phyloP scores from a whole-genome alignment of 2,797 vertebrate genomes.

The Graptemys geographica region DNA sequence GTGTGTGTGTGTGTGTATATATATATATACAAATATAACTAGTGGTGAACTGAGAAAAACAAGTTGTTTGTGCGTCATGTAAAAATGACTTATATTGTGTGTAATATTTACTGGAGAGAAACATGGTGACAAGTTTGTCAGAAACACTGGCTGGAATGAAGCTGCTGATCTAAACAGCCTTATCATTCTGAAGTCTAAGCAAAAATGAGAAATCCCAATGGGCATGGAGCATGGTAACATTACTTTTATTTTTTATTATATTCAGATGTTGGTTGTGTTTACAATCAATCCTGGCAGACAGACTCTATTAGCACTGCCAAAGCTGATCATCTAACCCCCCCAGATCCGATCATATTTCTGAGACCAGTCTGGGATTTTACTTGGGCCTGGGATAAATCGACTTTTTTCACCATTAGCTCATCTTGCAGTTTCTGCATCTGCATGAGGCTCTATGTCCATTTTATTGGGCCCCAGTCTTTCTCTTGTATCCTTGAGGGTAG shows the following conservation, averaged over 20 bases:
- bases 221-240: constrained; percentile 63
- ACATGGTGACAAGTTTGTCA: constrained; percentile 67
- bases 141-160: constrained; percentile 67
- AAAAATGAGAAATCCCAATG: constrained; percentile 54
- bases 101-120: constrained; percentile 73
- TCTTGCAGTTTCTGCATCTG: not conserved
- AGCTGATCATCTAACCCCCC: constrained; percentile 48
- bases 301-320: constrained; percentile 49
- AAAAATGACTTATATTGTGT: constrained; percentile 37
- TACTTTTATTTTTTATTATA: constrained; percentile 65
- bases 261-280: constrained; percentile 68
- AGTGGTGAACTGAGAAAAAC: constrained; percentile 64
- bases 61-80: constrained; percentile 51
- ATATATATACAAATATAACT: constrained; percentile 46
- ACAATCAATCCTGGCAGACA: constrained; percentile 63
- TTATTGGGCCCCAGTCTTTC: not conserved
- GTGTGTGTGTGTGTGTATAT: not conserved
- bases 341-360: constrained; percentile 55
- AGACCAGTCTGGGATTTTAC: constrained; percentile 61
- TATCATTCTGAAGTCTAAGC: constrained; percentile 63
- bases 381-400: constrained; percentile 32
- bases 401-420: not conserved
- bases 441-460: not conserved
- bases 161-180: constrained; percentile 67
- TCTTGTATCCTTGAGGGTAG: constrained; percentile 1